Conservation (phyloP, 2,113 vertebrate genomes). For the Emydocephalus ijimae region DNA sequence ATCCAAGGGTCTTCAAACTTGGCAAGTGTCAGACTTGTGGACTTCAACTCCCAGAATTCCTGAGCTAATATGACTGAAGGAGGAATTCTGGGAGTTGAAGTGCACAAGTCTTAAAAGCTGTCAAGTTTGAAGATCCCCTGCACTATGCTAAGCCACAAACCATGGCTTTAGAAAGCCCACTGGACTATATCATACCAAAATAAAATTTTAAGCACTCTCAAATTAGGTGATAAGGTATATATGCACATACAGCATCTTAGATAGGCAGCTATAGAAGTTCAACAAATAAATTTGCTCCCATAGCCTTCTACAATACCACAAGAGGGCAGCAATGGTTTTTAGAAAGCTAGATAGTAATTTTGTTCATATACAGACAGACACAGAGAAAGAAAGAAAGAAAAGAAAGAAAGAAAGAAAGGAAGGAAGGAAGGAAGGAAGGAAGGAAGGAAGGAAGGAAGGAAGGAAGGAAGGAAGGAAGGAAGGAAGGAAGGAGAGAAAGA, state of each 20-base stretch:
- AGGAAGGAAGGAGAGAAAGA: accelerated
- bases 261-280: background rate
- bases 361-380: background rate
- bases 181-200: background rate
- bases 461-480: no score
- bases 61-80: no score
- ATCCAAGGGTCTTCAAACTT: background rate
- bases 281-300: background rate
- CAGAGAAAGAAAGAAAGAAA: no score
- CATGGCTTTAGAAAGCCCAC: background rate
- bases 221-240: background rate
- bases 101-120: no score
- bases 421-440: no score
- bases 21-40: no score
- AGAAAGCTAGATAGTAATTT: background rate
- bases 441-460: no score
- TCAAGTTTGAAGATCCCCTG: no score
- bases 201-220: background rate
- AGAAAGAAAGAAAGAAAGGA: no score
- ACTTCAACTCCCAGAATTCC: no score
- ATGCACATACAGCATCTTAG: background rate
- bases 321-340: constrained; percentile 16
- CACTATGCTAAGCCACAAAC: background rate
- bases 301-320: background rate
- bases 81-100: no score